Base-by-base conservation (phyloP, 2,888 invertebrate species). In the Netelia virgata region DNA sequence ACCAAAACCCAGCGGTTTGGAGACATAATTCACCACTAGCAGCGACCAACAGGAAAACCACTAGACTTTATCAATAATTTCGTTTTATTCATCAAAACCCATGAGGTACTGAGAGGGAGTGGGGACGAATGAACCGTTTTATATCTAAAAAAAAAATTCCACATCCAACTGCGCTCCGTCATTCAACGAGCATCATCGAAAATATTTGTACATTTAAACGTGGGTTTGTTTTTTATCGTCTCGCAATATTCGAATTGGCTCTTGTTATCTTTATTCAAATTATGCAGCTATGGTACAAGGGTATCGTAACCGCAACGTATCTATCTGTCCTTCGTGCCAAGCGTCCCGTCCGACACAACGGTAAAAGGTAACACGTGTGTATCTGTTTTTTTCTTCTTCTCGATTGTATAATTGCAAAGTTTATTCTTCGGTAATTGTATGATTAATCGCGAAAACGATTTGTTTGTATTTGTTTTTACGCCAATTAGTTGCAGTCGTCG, bases 151-250 rank as follows among this genome's bases (percentile, higher is more conserved):
- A 82, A 78, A 70, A 78, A 82, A 79, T 43, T 47, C 90, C 88
- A 88, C 90, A 90, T 90, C 89, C 89, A 91, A 90, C 90, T 90
- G 90, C 87, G 90, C 88, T 91, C 91, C 90, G 20, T 80, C 53
- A 91, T 91, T 92, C 89, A 91, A 91, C 91, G 90, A 91, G 88
- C 89, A 90, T 90, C 87, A 89, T 91, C 90, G 91, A 92, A 91
- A 92, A 92, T 92, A 92, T 92, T 91, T 92, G 92, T 91, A 92
- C 92, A 92, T 92, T 91, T 90, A 92, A 92, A 90, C 90, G 90
- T 91, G 91, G 91, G 92, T 90, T 90, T 89, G 90, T 87, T 88
- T 89, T 18, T 57, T 57, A 23, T 69, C 53, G 59, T 59, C 87
- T 88, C 86, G 91, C 90, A 91, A 91, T 57, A 28, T 23, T 90